Evolutionary conservation across 1,140 invertebrate species (phyloP), one percentile per base, ranked within the genome.

Genomic region (Belonocnema kinseyi): DNA sequence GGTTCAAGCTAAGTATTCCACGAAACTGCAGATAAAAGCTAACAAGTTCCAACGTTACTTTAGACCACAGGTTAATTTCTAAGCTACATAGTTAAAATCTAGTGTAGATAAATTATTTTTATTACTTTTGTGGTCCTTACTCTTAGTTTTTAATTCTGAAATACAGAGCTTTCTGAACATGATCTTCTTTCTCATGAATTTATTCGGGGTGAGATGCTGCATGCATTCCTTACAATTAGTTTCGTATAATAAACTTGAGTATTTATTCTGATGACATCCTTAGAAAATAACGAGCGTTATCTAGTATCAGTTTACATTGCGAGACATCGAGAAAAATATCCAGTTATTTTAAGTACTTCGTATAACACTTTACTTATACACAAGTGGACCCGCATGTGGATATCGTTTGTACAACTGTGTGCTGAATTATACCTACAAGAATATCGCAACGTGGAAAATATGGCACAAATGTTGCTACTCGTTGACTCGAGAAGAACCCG

Each of bases 21-120:
- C 95, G 87, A 94, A 96, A 85, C 87, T 98, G 46, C 95, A 96
- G 21, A 88, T 96, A 13, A 97, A 96, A 87, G 94, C 93, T 4
- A 98, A 99, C 86, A 97, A 97, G 89, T 91, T 97, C 70, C 97
- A 98, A 88, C 94, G 92, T 76, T 95, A 98, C 91, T 97, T 95
- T 89, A 93, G 97, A 80, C 92, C 90, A 74, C 97, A 97, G 93
- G 93, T 96, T 73, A 94, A 95, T 80, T 96, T 96, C 86, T 97
- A 95, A 83, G 82, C 16, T n/a, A 66, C 61, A 33, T 71, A 72
- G 13, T 72, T 19, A 10, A 72, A 51, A 19, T 72, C 11, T 50
- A 51, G 40, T 72, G 46, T 72, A 72, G 21, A 72, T 72, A 72
- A 51, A 51, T 72, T 72, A 51, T 21, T 52, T 72, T 50, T 72